These are phyloP conservation scores for Tinamus major DNA, from an alignment of 2,797 vertebrate genomes.

Conservation along the genomic window DNA sequence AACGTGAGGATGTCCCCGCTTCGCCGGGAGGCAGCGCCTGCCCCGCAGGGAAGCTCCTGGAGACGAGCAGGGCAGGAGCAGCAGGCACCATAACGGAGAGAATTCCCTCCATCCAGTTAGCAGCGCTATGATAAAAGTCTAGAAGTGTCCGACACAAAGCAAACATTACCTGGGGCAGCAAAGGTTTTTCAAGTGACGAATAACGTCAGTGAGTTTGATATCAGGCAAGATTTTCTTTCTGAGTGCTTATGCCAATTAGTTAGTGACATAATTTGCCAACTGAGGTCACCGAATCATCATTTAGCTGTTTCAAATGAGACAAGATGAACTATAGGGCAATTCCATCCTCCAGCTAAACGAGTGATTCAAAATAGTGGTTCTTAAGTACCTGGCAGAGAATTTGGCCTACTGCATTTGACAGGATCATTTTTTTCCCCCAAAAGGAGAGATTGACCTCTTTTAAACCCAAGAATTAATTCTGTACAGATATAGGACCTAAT, in stretches of 20 bases:
- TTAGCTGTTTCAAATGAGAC: slow-evolving; percentile 38
- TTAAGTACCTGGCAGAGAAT: slow-evolving; percentile 29
- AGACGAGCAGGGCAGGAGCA: neutral
- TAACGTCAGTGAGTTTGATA: neutral
- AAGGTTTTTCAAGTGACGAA: neutral
- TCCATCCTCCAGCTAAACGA: slow-evolving; percentile 33
- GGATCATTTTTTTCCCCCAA: neutral
- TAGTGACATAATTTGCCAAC: slow-evolving; percentile 42
- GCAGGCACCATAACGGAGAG: neutral
- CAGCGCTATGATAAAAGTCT: neutral
- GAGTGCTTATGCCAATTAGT: slow-evolving; percentile 33
- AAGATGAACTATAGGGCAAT: slow-evolving; percentile 21
- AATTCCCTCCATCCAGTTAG: neutral
- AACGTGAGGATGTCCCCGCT: neutral
- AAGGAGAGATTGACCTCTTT: neutral
- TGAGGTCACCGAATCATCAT: slow-evolving; percentile 55
- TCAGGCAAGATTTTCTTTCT: slow-evolving; percentile 21
- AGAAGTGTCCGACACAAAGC: neutral
- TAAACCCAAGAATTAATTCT: neutral
- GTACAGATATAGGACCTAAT: neutral
- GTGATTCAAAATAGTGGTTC: slow-evolving; percentile 30
- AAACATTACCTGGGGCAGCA: neutral
- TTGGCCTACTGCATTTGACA: neutral
- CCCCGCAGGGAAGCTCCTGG: neutral
- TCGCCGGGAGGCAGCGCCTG: neutral